phyloP scores from a whole-genome alignment of 2,888 invertebrate species.

The Clepsis dumicolana region DNA sequence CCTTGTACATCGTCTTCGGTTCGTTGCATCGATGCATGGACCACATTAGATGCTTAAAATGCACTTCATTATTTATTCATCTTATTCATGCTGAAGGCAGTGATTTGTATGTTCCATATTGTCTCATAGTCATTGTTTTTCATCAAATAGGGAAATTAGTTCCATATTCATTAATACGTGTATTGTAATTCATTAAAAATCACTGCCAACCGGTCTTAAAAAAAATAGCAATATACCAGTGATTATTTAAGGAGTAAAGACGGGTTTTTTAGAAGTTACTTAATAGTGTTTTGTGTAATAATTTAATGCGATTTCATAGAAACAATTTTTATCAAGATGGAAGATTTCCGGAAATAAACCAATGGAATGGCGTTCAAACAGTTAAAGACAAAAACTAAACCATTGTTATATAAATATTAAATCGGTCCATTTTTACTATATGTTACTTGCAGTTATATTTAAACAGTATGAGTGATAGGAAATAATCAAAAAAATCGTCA shows the following conservation, averaged over 20 bases:
- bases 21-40: conserved; percentile 84
- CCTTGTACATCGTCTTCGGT: conserved; percentile 77
- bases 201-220: conserved; percentile 27
- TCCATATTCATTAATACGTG: conserved; percentile 42
- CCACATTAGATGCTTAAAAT: conserved; percentile 82
- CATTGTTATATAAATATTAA: no score
- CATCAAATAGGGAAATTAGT: conserved; percentile 43
- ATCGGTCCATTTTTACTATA: background rate
- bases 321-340: background rate
- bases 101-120: conserved; percentile 47
- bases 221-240: conserved; percentile 28
- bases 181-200: conserved; percentile 34
- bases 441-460: background rate
- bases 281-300: conserved; percentile 27
- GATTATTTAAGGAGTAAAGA: conserved; percentile 35
- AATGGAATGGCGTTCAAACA: no score
- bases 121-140: conserved; percentile 50
- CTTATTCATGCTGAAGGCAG: conserved; percentile 56
- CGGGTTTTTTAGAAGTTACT: conserved; percentile 32
- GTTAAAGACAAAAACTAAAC: no score
- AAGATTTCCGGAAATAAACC: no score
- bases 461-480: background rate
- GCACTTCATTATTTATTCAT: conserved; percentile 74
- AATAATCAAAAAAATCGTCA: background rate
- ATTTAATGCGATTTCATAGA: background rate